phyloP scores from a whole-genome alignment of 1,140 invertebrate genomes.

The Nomia melanderi region DNA sequence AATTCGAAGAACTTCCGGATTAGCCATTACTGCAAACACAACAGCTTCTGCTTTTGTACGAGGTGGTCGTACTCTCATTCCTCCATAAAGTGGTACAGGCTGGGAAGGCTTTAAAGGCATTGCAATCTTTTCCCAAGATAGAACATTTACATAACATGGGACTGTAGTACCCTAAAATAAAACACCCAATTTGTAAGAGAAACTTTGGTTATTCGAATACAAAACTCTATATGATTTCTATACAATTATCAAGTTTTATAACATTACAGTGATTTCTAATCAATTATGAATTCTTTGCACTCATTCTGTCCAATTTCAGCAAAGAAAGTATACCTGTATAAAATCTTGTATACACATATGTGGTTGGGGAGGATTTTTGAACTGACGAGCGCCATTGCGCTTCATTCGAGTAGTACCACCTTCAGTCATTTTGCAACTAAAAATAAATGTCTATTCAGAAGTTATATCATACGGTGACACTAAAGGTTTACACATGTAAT shows the following conservation, averaged over 20 bases:
- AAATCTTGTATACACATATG: conserved; percentile 88
- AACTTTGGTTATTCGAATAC: too few species aligned
- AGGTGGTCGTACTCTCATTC: conserved; percentile 85
- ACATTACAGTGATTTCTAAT: background rate
- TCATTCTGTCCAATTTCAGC: too few species aligned
- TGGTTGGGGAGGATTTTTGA: conserved; percentile 87
- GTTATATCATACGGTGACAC: too few species aligned
- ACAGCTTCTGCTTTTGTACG: conserved; percentile 83
- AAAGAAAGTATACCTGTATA: conserved; percentile 77
- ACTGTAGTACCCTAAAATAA: conserved; percentile 70
- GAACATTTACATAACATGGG: conserved; percentile 84
- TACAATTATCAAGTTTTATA: background rate
- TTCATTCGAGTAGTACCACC: conserved; percentile 68
- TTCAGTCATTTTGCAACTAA: conserved; percentile 73
- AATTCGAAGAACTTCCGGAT: conserved; percentile 85
- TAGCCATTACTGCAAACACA: conserved; percentile 87
- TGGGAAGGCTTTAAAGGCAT: conserved; percentile 84
- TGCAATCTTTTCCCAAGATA: conserved; percentile 87
- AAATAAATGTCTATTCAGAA: conserved; percentile 29
- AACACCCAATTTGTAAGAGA: conserved; percentile 17
- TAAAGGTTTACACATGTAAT: background rate
- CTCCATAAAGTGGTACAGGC: conserved; percentile 86
- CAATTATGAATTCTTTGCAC: background rate
- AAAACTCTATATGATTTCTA: too few species aligned
- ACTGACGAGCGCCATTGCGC: conserved; percentile 80